Conservation (phyloP, 2,113 vertebrate genomes). For the Poeciliopsis occidentalis region DNA sequence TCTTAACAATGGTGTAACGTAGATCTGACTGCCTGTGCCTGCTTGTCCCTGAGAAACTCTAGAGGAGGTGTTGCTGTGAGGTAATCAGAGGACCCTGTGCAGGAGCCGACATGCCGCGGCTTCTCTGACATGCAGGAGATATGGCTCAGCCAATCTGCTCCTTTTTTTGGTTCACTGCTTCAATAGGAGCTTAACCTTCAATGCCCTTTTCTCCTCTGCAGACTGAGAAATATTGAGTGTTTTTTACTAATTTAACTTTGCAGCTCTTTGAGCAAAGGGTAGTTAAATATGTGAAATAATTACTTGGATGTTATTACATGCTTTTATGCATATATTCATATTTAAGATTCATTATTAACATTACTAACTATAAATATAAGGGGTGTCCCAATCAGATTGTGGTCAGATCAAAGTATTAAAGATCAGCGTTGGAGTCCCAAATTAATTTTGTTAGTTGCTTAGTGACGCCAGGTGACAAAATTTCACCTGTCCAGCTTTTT, state of each 20-base stretch:
- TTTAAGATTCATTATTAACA: neutral
- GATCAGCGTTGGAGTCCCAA: neutral
- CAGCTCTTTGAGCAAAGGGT: neutral
- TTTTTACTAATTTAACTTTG: neutral
- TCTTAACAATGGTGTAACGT: constrained; percentile 63
- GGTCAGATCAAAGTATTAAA: neutral
- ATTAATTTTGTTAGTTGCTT: neutral
- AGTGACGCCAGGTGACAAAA: neutral
- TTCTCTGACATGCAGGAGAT: constrained; percentile 33
- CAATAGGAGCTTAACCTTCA: neutral
- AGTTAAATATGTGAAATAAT: neutral
- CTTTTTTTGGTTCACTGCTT: constrained; percentile 6
- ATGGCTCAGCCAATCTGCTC: constrained; percentile 15
- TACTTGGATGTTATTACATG: neutral
- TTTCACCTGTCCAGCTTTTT: neutral
- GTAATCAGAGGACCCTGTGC: constrained; percentile 17
- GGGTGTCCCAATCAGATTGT: too few species aligned
- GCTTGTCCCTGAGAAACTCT: constrained; percentile 62
- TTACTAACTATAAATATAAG: too few species aligned
- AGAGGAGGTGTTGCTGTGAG: constrained; percentile 56
- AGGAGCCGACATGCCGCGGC: constrained; percentile 57
- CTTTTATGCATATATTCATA: neutral
- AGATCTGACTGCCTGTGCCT: constrained; percentile 54
- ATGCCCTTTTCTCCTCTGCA: constrained; percentile 4
- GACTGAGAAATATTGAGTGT: neutral